Evolutionary conservation across 2,888 invertebrate genomes (phyloP), one percentile per base, ranked within the genome.

Genomic region (Leptogaster cylindrica): DNA sequence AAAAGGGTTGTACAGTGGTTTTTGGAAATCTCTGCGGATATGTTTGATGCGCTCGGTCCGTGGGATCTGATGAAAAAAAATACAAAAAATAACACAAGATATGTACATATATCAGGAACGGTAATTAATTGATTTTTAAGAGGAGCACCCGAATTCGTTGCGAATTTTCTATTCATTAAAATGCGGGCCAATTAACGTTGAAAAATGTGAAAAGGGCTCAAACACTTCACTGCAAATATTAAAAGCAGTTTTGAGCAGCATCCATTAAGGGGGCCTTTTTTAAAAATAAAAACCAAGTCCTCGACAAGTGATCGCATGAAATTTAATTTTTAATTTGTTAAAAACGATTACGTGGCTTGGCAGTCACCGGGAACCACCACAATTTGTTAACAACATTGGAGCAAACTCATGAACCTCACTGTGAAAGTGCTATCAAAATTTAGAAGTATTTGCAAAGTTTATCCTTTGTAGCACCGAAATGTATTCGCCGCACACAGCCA

Each of bases 81-180:
- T 7, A 2, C 5, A 46, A 46, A 36, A 36, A 36, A 46, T 23
- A 41, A 25, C 25, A 28, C 2, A 28, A n/a, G 16, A 28, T 20
- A 14, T 10, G 7, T 10, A 33, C 46, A 63, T 31, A 63, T 33
- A 46, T 63, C 46, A 64, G n/a, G 31, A 64, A 64, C 33, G 44
- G 33, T 48, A 48, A 64, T 64, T 64, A 64, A 64, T 64, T 64
- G 64, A 64, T 64, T 64, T 64, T 64, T 64, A 48, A 64, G 64
- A 48, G 48, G 23, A 36, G 27, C 23, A 25, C 25, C 58, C 58
- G 41, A 58, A 58, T 58, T 20, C 58, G 27, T 48, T 39, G 23
- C 64, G 46, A 27, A 44, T 63, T 63, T 63, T 25, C 44, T 63
- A 48, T 64, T 64, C 48, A 64, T 23, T 58, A 48, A 48, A 64